A percentile compares a stretch with the other conserved stretches of the same genome.
Conservation (phyloP, 2,888 invertebrate genomes). For the Steinernema scapterisci region DNA sequence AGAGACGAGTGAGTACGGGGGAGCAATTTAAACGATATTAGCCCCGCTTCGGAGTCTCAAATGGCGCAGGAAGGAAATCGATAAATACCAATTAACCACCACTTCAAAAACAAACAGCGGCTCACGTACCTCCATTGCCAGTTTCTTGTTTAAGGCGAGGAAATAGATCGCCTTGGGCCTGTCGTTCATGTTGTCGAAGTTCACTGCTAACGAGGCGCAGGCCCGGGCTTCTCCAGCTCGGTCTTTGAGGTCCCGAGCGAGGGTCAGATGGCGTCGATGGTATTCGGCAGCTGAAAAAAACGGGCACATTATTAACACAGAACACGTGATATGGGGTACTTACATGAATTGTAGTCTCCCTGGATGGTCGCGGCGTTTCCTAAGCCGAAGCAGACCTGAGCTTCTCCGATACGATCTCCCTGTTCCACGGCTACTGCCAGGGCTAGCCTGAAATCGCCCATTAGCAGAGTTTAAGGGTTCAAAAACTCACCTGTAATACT, state of each 20-base stretch:
- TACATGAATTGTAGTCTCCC: slow-evolving; percentile 78
- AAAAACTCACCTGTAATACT: slow-evolving; percentile 39
- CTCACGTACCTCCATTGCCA: slow-evolving; percentile 9
- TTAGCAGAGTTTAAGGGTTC: not conserved
- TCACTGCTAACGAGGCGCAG: slow-evolving; percentile 9
- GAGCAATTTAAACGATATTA: not conserved
- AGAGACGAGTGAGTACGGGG: not conserved
- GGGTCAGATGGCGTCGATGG: slow-evolving; percentile 85
- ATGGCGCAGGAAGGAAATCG: not conserved
- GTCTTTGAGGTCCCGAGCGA: slow-evolving; percentile 72
- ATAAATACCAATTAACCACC: slow-evolving; percentile 30
- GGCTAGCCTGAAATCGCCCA: slow-evolving; percentile 78
- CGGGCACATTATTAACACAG: no score
- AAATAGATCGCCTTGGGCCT: slow-evolving; percentile 16
- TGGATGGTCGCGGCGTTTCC: slow-evolving; percentile 94
- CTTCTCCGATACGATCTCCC: slow-evolving; percentile 90
- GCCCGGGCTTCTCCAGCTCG: slow-evolving; percentile 66
- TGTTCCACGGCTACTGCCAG: slow-evolving; percentile 86
- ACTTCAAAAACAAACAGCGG: not conserved
- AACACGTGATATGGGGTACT: not conserved
- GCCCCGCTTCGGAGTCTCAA: not conserved
- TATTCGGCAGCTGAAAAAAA: slow-evolving; percentile 83
- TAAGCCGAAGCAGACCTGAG: slow-evolving; percentile 93
- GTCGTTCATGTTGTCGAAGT: slow-evolving; percentile 20
- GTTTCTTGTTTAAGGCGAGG: slow-evolving; percentile 9